Conservation (phyloP, 2,113 vertebrate genomes). For the Gracilinanus agilis region DNA sequence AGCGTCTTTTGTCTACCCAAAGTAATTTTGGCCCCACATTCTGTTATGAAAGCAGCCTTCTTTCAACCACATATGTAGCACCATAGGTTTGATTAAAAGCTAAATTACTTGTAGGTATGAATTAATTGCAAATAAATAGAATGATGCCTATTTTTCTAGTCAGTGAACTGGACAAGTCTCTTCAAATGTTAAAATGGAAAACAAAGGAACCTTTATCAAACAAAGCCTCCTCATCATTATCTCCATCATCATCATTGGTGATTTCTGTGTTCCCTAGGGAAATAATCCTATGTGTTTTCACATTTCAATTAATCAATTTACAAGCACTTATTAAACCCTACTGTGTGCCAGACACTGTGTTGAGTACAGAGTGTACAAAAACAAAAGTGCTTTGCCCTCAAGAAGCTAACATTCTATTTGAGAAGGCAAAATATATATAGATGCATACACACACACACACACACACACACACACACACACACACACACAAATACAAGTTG, state of each 20-base stretch:
- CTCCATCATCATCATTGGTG: not conserved
- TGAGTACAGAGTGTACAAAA: not conserved
- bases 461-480: not conserved
- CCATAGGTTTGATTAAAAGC: not conserved
- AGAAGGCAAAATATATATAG: not conserved
- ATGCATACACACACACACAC: not conserved
- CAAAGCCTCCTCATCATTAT: too few relatives aligned
- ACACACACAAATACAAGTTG: not conserved
- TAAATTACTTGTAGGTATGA: not conserved
- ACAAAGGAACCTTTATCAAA: slow-evolving; percentile 29
- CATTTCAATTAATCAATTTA: not conserved
- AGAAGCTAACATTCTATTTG: not conserved
- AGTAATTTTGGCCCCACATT: not conserved
- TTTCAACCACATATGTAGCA: not conserved
- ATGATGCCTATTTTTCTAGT: slow-evolving; percentile 24
- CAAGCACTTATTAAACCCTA: not conserved
- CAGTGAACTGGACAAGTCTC: slow-evolving; percentile 27
- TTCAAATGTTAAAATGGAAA: slow-evolving; percentile 63
- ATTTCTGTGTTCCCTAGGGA: not conserved
- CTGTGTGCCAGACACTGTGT: not conserved
- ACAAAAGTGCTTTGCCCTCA: not conserved
- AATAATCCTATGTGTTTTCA: not conserved
- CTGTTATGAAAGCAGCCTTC: not conserved
- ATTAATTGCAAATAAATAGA: slow-evolving; percentile 60
- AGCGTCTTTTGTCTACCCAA: not conserved